Percentiles rank a stretch among this genome's conserved stretches.
These are phyloP conservation scores for Ectropis grisescens DNA, from an alignment of 1,140 invertebrate species.

Conservation along the genomic window DNA sequence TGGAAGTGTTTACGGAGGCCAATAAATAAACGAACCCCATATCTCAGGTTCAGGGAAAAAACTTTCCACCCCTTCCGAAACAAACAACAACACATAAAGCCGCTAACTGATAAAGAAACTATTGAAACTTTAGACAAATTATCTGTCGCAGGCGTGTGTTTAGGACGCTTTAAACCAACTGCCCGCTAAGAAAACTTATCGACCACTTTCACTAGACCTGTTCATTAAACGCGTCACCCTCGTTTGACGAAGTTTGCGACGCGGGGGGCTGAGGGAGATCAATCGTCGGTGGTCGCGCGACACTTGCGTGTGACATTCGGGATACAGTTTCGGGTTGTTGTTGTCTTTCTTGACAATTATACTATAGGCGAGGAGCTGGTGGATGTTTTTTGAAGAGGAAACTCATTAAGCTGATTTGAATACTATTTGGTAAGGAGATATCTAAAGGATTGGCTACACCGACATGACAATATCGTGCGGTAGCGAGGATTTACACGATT, in stretches of 20 bases:
- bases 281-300: constrained; percentile 2
- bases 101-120: constrained; percentile 21
- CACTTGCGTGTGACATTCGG: constrained; percentile 10
- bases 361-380: no score
- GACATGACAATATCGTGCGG: no score
- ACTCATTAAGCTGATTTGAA: no score
- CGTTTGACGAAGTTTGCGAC: background rate
- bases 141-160: constrained; percentile 23
- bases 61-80: no score
- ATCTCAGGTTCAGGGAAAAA: no score
- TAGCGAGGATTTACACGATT: no score
- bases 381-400: no score
- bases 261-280: constrained; percentile 1
- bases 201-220: constrained; percentile 4
- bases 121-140: constrained; percentile 22
- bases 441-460: no score
- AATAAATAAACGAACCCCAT: no score
- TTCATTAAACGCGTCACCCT: constrained; percentile 8
- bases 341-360: constrained; percentile 9
- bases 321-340: constrained; percentile 11
- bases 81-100: no score
- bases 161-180: constrained; percentile 20
- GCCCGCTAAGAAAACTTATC: constrained; percentile 17
- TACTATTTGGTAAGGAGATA: no score
- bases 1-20: no score